Conservation (phyloP, 2,888 invertebrate genomes). For the Noctua fimbriata region DNA sequence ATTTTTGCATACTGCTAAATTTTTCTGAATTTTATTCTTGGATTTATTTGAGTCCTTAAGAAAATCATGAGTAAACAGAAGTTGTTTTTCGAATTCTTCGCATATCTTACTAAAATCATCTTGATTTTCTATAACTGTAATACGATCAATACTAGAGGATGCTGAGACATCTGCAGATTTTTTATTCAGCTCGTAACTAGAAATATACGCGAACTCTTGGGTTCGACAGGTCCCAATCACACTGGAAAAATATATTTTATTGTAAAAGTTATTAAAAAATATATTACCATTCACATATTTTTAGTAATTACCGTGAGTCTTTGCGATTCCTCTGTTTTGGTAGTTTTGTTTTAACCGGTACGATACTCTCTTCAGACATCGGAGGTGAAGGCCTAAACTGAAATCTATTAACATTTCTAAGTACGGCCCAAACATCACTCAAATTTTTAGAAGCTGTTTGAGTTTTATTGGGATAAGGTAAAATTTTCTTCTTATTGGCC, state of each 20-base stretch:
- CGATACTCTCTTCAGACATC: constrained; percentile 77
- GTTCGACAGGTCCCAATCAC: constrained; percentile 81
- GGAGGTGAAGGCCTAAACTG: constrained; percentile 82
- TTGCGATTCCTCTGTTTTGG: constrained; percentile 68
- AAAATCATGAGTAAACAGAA: constrained; percentile 57
- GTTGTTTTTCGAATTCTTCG: constrained; percentile 65
- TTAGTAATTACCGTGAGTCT: constrained; percentile 74
- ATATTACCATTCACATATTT: neutral
- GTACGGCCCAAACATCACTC: constrained; percentile 82
- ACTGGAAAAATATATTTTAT: constrained; percentile 64
- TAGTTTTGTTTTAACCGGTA: constrained; percentile 71
- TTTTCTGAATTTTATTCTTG: constrained; percentile 45
- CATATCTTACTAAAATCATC: constrained; percentile 70
- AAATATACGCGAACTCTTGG: constrained; percentile 83
- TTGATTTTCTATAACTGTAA: constrained; percentile 83
- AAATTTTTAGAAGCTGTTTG: constrained; percentile 65
- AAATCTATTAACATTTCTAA: constrained; percentile 83
- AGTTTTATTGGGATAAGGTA: constrained; percentile 40
- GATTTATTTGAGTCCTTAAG: constrained; percentile 51
- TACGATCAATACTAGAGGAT: constrained; percentile 81
- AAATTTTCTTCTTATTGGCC: constrained; percentile 58
- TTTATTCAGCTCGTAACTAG: constrained; percentile 76
- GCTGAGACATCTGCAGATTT: constrained; percentile 72
- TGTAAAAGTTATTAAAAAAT: neutral
- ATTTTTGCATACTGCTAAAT: constrained; percentile 47